Base-by-base conservation (phyloP, 2,888 invertebrate genomes). In the Pachliopta kotzebuea region DNA sequence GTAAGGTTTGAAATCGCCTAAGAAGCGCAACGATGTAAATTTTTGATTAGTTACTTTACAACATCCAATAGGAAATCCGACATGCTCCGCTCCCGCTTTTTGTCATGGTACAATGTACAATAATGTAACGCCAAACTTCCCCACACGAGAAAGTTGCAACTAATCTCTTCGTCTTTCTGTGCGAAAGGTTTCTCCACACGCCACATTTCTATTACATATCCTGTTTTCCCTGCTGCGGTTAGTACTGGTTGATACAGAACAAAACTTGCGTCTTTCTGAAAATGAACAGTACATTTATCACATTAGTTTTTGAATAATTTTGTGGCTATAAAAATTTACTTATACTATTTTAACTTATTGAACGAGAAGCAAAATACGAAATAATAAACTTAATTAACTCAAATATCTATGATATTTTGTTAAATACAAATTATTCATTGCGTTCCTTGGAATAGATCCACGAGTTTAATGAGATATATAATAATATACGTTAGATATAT, bases 11-110 rank as follows among this genome's bases (percentile, higher is more conserved):
- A 37, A 37, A 4, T 37, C 14, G 14, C 14, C 11, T 37, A 37
- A 37, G 7, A 45, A 45, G 45, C 6, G 45, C n/a, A 45, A 45
- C n/a, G 45, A n/a, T n/a, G 8, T 8, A 52, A 52, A n/a, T n/a
- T 52, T 21, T 52, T 50, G 60, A 56, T 29, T 55, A 91, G 94
- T 93, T 88, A 96, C 96, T 95, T 96, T 57, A 96, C 96, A 45
- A 97, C 96, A 60, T 95, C 94, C 59, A 97, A 85, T 0, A 97
- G 91, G 77, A 96, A 96, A 68, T 95, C 96, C 57, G 96, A 95
- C 70, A 96, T 92, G 72, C 94, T 94, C 66, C 94, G 92, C 78
- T 96, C 95, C 74, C 94, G 94, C 70, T 93, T 93, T 92, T 95
- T 95, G 71, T 92, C 94, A 69, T 94, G 85, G 77, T 94, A 95